Base-by-base conservation (phyloP, 2,113 vertebrate genomes). In the Panthera uncia region DNA sequence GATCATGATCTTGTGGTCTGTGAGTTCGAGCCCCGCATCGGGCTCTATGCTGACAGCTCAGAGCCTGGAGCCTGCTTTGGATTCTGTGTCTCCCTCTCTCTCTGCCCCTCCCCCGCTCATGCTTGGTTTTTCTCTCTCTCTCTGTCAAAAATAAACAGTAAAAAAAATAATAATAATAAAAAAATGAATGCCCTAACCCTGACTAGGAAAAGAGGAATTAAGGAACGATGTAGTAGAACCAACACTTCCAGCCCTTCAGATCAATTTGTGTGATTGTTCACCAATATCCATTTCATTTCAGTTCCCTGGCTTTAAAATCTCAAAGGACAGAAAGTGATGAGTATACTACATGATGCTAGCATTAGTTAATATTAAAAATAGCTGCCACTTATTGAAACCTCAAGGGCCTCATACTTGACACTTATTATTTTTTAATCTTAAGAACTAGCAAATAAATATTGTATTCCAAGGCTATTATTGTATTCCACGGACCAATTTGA, bases 221-320 rank as follows among this genome's bases (percentile, higher is more conserved):
- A 88, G 80, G 81, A 96, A 96, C 21, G 76, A 45, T 29, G 41
- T 14, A 69, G n/a, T 4, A 33, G 31, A 89, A 84, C n/a, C 33
- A 61, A 80, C 7, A 85, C 71, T 81, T 89, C 92, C 79, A 76
- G 65, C 8, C 33, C 95, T 94, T 85, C 74, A 88, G 41, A 82
- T 69, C 50, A 96, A 21, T 55, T 18, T 52, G 41, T 65, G 6
- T 82, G 27, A n/a, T 5, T 90, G 29, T 91, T 87, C n/a, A 92
- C 19, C 66, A 69, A 0, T 83, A 9, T 45, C 52, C 74, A 92
- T 21, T 93, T 93, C 61, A 52, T n/a, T 94, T 92, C 52, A 68
- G 41, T 84, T 84, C 52, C 76, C 69, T 80, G 74, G 52, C 27
- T 81, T 92, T 96, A 78, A 95, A 71, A 94, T 52, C 69, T 41